Evolutionary conservation across 2,113 vertebrate species (phyloP), one percentile per base, ranked within the genome.

Genomic region (Mungos mungo): DNA sequence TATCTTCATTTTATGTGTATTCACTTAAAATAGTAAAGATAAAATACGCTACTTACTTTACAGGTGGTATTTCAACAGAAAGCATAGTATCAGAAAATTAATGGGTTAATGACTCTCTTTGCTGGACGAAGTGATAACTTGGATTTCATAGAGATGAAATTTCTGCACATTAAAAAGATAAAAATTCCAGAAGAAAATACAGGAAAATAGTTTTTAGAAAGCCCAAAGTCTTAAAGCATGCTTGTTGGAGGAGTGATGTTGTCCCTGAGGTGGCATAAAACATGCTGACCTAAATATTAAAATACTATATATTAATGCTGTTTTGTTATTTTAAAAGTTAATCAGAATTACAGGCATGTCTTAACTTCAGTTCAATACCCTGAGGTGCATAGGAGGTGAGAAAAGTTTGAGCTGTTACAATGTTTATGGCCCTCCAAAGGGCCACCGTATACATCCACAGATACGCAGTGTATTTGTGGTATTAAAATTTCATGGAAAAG

Each of bases 311-410:
- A 88, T 52, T 19, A 1, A 2, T 45, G 81, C 76, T 97, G 85
- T 80, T 96, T 86, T 97, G 27, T 54, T 97, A 93, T 83, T 96
- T 97, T 68, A 90, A 95, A 98, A 80, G 31, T 31, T 90, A 96
- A n/a, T 96, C 33, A 54, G 38, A 96, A 41, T 97, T 96, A 38
- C 50, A 71, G 77, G 54, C 90, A 19, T 96, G 8, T 35, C 88
- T 97, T 94, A 96, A 92, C 76, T 83, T 12, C 65, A 84, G 0
- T 96, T 96, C 95, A 97, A 87, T 95, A 29, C 7, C n/a, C n/a
- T n/a, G n/a, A 65, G 93, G 3, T 68, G 88, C 31, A 31, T 0
- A 47, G 63, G 27, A 50, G 12, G 4, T 57, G 9, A 41, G 65
- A 71, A 87, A 76, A 38, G 35, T 38, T 57, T 76, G 45, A 35